Conservation (phyloP, 2,797 vertebrate species). For the Crocodylus rhombifer region DNA sequence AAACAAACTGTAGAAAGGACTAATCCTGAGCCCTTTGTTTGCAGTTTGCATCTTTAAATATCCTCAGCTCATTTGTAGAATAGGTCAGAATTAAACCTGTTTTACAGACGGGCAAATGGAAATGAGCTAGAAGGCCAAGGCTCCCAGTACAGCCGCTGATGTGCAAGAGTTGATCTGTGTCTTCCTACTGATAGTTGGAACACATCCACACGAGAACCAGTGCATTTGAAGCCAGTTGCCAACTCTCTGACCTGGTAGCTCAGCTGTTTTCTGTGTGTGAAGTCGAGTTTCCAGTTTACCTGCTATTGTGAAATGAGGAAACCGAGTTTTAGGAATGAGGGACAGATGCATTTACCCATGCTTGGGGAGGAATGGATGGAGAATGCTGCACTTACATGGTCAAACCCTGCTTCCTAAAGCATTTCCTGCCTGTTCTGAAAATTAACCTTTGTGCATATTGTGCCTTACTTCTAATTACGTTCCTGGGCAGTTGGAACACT, state of each 20-base stretch:
- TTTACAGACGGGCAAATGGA: conserved; percentile 30
- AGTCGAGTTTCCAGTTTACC: background rate
- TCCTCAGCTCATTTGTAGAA: background rate
- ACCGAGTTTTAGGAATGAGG: background rate
- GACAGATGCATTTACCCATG: background rate
- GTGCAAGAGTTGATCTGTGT: background rate
- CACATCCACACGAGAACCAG: background rate
- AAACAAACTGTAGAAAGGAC: background rate
- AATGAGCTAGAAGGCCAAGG: conserved; percentile 18
- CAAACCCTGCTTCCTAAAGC: accelerated
- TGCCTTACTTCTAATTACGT: background rate
- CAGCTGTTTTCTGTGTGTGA: background rate
- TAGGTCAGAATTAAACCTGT: background rate
- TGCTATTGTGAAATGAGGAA: background rate
- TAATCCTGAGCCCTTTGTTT: background rate
- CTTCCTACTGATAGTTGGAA: background rate
- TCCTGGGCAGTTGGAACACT: conserved; percentile 12
- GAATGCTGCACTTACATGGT: accelerated
- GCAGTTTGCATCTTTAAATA: background rate
- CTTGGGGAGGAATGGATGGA: background rate
- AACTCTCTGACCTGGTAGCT: background rate
- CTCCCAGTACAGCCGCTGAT: accelerated
- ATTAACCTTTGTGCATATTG: background rate
- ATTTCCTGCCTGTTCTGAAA: background rate
- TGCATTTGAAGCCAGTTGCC: background rate